Conservation (phyloP, 2,113 vertebrate genomes). For the Syngnathus floridae region DNA sequence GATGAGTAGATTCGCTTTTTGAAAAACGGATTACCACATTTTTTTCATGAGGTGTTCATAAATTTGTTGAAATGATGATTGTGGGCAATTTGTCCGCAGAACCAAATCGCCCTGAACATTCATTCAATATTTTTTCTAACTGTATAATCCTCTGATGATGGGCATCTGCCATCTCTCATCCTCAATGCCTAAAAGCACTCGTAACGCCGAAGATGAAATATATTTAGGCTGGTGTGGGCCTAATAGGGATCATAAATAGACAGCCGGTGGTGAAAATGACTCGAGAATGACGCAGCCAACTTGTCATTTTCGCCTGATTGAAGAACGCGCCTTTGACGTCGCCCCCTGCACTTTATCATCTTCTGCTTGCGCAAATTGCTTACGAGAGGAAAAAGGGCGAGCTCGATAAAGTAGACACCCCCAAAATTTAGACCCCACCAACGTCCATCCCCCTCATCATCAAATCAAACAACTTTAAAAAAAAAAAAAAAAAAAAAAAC, state of each 20-base stretch:
- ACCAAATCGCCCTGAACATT: no score
- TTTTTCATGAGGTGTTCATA: no score
- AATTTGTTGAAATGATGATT: no score
- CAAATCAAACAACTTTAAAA: conserved; percentile 4
- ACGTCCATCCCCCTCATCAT: background rate
- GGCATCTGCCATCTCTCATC: conserved; percentile 11
- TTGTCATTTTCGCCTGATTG: conserved; percentile 3
- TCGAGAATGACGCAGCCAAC: background rate
- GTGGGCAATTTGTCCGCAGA: no score
- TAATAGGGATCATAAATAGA: conserved; percentile 40
- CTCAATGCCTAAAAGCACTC: conserved; percentile 17
- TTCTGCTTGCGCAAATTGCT: background rate
- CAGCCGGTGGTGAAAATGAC: conserved; percentile 22
- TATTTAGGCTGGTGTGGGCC: conserved; percentile 44
- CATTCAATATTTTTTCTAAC: background rate
- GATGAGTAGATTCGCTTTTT: no score
- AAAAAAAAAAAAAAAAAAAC: background rate
- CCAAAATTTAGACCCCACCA: conserved; percentile 11
- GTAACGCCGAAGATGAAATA: conserved; percentile 50
- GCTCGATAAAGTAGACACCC: background rate
- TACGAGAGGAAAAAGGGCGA: background rate
- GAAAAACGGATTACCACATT: no score
- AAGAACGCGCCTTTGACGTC: background rate
- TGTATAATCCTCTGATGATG: conserved; percentile 8
- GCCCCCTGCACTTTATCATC: background rate